Evolutionary conservation across 2,113 vertebrate genomes (phyloP).

Genomic region (Nycticorax nycticorax): DNA sequence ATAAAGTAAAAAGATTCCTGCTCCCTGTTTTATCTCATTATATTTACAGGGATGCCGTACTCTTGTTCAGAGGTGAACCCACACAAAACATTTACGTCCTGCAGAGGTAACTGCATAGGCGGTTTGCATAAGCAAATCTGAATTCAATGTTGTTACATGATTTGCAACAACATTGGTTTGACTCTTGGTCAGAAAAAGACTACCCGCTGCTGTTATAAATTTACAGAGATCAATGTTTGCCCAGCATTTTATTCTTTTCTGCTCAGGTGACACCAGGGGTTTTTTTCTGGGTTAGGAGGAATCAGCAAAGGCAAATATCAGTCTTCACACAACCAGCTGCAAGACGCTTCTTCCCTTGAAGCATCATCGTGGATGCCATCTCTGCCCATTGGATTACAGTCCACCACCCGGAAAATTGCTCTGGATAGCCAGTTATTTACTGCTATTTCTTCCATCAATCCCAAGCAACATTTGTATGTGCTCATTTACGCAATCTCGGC

Average conservation of each 20-base stretch:
- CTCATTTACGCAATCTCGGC: not conserved
- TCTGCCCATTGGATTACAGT: not conserved
- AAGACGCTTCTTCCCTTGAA: not conserved
- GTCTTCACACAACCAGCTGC: not conserved
- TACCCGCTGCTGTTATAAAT: not conserved
- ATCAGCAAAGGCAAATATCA: not conserved
- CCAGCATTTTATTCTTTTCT: not conserved
- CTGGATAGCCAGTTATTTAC: not conserved
- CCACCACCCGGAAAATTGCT: not conserved
- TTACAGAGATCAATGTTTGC: not conserved
- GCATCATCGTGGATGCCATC: not conserved
- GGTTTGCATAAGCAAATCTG: not conserved
- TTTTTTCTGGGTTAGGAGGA: not conserved
- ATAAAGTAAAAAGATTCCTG: not conserved
- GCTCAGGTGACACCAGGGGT: not conserved
- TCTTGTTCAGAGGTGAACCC: not conserved
- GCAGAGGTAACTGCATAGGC: not conserved
- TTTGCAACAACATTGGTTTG: not conserved
- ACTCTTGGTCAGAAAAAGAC: not conserved
- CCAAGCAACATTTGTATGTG: not conserved
- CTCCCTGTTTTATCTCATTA: not conserved
- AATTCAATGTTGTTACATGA: not conserved
- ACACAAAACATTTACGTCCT: not conserved
- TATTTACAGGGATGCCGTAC: not conserved
- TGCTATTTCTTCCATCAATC: not conserved